A percentile compares a stretch with the other conserved stretches of the same genome.
These are phyloP conservation scores for Idris sp. DNA, from an alignment of 1,140 invertebrate species.

Conservation along the genomic window DNA sequence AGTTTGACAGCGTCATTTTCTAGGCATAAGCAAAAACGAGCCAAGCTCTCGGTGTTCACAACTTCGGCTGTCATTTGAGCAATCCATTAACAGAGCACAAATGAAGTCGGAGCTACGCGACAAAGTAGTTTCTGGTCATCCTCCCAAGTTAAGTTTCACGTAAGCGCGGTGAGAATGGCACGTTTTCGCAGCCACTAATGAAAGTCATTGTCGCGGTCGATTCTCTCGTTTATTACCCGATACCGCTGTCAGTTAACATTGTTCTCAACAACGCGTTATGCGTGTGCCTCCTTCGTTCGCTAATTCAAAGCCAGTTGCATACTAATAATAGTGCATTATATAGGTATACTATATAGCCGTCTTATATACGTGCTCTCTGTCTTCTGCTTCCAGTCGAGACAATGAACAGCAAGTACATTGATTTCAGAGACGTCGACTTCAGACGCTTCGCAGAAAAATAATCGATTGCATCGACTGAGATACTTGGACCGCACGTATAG, in stretches of 20 bases:
- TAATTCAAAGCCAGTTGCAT: slow-evolving; percentile 76
- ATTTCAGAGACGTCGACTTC: slow-evolving; percentile 60
- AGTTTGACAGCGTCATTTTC: slow-evolving; percentile 9
- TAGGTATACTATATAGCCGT: too few species aligned
- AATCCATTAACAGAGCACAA: slow-evolving; percentile 12
- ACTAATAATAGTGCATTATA: slow-evolving; percentile 73
- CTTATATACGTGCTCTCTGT: too few species aligned
- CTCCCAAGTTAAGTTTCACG: slow-evolving; percentile 15
- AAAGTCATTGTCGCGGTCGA: slow-evolving; percentile 64
- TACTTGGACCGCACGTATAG: slow-evolving; percentile 6
- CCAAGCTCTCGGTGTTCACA: neutral
- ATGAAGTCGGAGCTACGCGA: slow-evolving; percentile 15
- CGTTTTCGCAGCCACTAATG: slow-evolving; percentile 47
- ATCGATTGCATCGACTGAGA: slow-evolving; percentile 59
- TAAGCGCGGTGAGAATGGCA: slow-evolving; percentile 1
- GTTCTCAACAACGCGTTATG: slow-evolving; percentile 66
- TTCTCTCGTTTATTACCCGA: slow-evolving; percentile 67
- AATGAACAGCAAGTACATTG: slow-evolving; percentile 54
- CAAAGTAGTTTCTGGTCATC: slow-evolving; percentile 33
- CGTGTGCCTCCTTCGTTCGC: slow-evolving; percentile 72
- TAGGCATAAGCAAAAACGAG: slow-evolving; percentile 7
- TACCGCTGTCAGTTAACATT: slow-evolving; percentile 67
- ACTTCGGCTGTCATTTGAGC: slow-evolving; percentile 22
- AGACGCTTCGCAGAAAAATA: slow-evolving; percentile 53
- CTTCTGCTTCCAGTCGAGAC: slow-evolving; percentile 35